Base-by-base conservation (phyloP, 1,140 invertebrate genomes). In the Hormaphis cornu region DNA sequence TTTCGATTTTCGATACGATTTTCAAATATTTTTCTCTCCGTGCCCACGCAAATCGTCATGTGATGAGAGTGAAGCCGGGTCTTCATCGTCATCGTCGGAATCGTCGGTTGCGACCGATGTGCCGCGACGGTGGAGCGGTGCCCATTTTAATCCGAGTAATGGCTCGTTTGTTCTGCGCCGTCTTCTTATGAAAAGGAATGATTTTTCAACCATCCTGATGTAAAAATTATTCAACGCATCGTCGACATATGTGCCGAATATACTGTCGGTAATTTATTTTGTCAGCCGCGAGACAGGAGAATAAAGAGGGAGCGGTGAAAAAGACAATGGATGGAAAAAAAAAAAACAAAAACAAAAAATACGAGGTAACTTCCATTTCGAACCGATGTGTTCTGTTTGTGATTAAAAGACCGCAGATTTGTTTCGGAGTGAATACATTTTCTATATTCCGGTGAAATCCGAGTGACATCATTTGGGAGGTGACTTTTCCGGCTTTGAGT, bases 141-240 rank as follows among this genome's bases (percentile, higher is more conserved):
- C 61, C n/a, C 28, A 30, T 66, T 66, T 66, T 66, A 66, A 66
- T 66, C 61, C 42, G 30, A 33, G 44, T 66, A 66, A 66, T 66
- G 61, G 61, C 61, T 66, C 61, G 61, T 66, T 66, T 50, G 61
- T 66, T 50, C 18, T 30, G 22, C 33, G 46, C 44, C 61, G 9
- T 48, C 9, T 33, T 28, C 28, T 48, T 63, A 63, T 63, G 59
- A 63, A 63, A 63, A 63, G 59, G 26, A 46, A 63, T 63, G 59
- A 33, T 63, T 63, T 63, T 63, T 63, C 42, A 63, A 20, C 59
- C 59, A 48, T 33, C 30, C 42, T 66, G 61, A 66, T 66, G 61
- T 48, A 66, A 50, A 66, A 66, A 66, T 66, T 66, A 66, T 66
- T 66, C 61, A 66, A 48, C 42, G 61, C 42, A 48, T 66, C 42